Percentiles rank a stretch among this genome's conserved stretches.
Conservation (phyloP, 2,113 vertebrate species). For the Xiphophorus couchianus region DNA sequence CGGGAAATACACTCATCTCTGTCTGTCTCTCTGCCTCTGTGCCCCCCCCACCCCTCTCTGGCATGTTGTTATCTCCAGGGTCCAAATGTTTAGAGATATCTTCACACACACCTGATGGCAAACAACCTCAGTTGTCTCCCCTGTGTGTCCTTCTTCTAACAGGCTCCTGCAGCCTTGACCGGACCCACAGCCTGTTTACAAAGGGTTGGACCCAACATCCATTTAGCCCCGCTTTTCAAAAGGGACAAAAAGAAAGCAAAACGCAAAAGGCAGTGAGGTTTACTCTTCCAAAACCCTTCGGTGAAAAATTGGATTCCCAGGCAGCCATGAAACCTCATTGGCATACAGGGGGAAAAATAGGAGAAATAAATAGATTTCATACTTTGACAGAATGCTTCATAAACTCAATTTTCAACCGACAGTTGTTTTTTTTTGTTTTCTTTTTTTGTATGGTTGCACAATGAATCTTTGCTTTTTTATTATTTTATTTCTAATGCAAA, state of each 20-base stretch:
- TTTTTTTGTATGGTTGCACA: background rate
- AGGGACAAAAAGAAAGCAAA: slow-evolving; percentile 44
- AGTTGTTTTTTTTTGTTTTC: background rate
- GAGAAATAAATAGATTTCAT: slow-evolving; percentile 24
- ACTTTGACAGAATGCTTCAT: slow-evolving; percentile 5
- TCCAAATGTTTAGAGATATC: slow-evolving; percentile 79
- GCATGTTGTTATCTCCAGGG: slow-evolving; percentile 76
- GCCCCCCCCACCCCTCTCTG: slow-evolving; percentile 31
- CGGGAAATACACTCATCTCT: slow-evolving; percentile 68
- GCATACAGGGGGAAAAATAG: slow-evolving; percentile 47
- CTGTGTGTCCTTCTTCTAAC: slow-evolving; percentile 67
- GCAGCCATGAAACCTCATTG: slow-evolving; percentile 50
- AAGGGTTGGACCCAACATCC: slow-evolving; percentile 57
- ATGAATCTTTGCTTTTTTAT: background rate
- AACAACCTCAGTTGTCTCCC: slow-evolving; percentile 70
- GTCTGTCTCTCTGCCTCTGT: slow-evolving; percentile 55
- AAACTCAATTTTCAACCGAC: slow-evolving; percentile 20
- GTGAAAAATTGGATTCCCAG: slow-evolving; percentile 64
- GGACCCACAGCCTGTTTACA: slow-evolving; percentile 59
- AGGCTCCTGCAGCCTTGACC: slow-evolving; percentile 65
- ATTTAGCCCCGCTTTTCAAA: slow-evolving; percentile 62
- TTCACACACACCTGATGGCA: slow-evolving; percentile 78
- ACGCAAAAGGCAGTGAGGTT: slow-evolving; percentile 33
- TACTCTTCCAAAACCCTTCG: slow-evolving; percentile 43
- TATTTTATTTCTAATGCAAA: background rate